Base-by-base conservation (phyloP, 2,888 invertebrate genomes). In the Eurytoma californica region DNA sequence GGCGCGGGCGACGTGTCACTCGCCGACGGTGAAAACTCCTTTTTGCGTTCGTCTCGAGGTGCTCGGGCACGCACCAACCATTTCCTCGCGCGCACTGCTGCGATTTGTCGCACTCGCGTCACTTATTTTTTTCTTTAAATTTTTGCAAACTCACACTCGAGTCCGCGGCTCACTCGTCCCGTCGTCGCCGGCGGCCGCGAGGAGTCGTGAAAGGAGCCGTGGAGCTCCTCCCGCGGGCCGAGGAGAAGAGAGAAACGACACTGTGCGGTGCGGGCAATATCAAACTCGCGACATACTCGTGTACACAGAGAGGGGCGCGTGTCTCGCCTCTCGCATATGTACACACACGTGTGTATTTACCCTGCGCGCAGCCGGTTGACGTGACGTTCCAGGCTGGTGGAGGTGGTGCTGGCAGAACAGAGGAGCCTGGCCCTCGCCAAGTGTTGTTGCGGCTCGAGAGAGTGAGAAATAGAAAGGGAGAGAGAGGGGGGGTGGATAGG, bases 401-500 rank as follows among this genome's bases (percentile, higher is more conserved):
- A 72, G 60, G 55, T 55, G 67, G 77, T 55, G 75, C 73, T 80
- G 79, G 73, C 65, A 55, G 13, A 30, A 61, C 49, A 49, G 47
- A 20, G 39, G 49, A 47, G 47, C 18, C 13, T 12, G 20, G 39
- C 39, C 39, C 39, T 39, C 39, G 39, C 39, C 39, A 39, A 39
- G 39, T 58, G 16, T 55, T 39, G 39, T 39, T 39, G 39, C 39
- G 39, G 55, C 70, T 79, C 61, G 72, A 73, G 78, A 74, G 75
- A 80, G 81, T 77, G 80, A 77, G 68, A 80, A 70, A 65, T 76
- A 81, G 69, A 73, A 61, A 73, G 53, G 30, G 67, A 72, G 24
- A 28, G 63, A 14, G 47, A 69, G 39, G 63, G 20, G 63, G 65
- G 49, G 24, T 55, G 63, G 55, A 77, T n/a, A 68, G 57, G n/a